These are phyloP conservation scores for Mormyrus proboscirostris DNA, from an alignment of 2,797 vertebrate genomes.

Conservation along the genomic window DNA sequence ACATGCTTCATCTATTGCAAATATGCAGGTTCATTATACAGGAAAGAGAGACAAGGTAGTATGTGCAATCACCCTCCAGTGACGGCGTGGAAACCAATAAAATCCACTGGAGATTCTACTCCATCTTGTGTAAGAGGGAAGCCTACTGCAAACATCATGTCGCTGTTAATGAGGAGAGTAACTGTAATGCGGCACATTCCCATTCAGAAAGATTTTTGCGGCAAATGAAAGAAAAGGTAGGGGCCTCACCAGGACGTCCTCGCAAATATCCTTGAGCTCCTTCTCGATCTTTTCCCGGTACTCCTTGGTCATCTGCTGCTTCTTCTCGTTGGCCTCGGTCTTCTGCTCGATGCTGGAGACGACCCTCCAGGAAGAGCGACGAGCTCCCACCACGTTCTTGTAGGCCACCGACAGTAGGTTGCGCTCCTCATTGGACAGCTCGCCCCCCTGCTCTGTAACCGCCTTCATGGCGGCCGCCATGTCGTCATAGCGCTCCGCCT, in stretches of 20 bases:
- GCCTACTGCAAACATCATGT: neutral
- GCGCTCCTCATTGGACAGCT: conserved; percentile 86
- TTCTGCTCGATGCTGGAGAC: conserved; percentile 87
- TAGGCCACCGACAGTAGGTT: conserved; percentile 98
- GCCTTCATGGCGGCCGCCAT: conserved; percentile 89
- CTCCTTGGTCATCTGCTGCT: conserved; percentile 71
- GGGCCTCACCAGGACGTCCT: conserved; percentile 87
- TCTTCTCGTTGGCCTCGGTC: conserved; percentile 66
- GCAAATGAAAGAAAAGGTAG: neutral
- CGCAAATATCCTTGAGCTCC: conserved; percentile 87
- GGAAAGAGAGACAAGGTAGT: neutral
- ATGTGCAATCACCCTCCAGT: neutral
- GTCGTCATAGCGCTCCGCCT: conserved; percentile 95
- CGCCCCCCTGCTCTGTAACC: conserved; percentile 67
- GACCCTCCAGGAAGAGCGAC: conserved; percentile 93
- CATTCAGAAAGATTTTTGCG: neutral
- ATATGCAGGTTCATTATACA: neutral
- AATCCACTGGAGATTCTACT: neutral
- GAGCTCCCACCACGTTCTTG: conserved; percentile 97
- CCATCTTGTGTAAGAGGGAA: neutral
- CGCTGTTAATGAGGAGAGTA: neutral
- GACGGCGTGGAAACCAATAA: neutral
- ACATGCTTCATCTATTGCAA: conserved; percentile 5
- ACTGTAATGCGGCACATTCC: neutral
- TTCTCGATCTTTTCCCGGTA: conserved; percentile 84